Evolutionary conservation across 2,113 vertebrate genomes (phyloP), one percentile per base, ranked within the genome.

Genomic region (Taurulus bubalis): DNA sequence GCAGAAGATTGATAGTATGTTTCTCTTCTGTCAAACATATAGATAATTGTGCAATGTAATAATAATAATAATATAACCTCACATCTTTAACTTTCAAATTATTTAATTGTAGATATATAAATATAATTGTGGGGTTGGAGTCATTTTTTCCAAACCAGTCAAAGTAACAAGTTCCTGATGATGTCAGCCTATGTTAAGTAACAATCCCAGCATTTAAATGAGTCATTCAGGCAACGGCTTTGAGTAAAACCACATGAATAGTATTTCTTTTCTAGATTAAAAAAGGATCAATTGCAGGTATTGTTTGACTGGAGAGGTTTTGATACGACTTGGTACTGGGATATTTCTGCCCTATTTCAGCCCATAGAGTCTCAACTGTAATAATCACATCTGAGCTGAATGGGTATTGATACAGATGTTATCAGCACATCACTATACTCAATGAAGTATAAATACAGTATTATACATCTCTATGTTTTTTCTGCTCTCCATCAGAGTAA

Each of bases 401-500:
- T 6, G 28, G 24, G 3, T 2, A 10, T 8, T 12, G 24, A 56
- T 45, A 26, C 30, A 73, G 18, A 45, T 45, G 73, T 55, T 47
- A 26, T 56, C 8, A n/a, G 56, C 55, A 34, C 28, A 36, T 56
- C 18, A 34, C 4, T 2, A 32, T 34, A 32, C 59, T 67, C 63
- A 3, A 24, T 82, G 10, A 22, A 65, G 24, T 16, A 16, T 36
- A 55, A 2, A 20, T 40, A 47, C n/a, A 53, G 11, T 32, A 14
- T 75, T 73, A 45, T 4, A 18, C n/a, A 47, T 67, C 18, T 30
- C 15, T 6, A 3, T 60, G 26, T 70, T 36, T 70, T n/a, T 45
- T 65, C 11, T 55, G 2, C 16, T 59, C 14, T 77, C 22, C 79
- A 2, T 75, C 94, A 99, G 98, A 98, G 96, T 93, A 98, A 98